These are phyloP conservation scores for Nasonia longicornis DNA, from an alignment of 1,140 invertebrate species.

Conservation along the genomic window DNA sequence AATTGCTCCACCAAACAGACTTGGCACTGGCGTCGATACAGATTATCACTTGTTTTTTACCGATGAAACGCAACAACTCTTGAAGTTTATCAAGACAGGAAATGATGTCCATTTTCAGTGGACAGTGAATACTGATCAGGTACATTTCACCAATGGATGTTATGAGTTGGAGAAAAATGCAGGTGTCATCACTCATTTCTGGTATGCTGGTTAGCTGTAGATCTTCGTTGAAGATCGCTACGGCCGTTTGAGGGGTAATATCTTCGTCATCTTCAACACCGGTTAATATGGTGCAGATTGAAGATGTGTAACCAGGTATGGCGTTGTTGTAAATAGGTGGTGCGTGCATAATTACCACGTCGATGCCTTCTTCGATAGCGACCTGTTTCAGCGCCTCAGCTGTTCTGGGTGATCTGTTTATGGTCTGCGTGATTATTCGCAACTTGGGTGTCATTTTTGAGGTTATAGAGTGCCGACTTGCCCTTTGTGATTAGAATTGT, in stretches of 20 bases:
- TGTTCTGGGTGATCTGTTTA: neutral
- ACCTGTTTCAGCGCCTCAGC: neutral
- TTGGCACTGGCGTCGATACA: slow-evolving; percentile 19
- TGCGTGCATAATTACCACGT: neutral
- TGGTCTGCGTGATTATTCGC: slow-evolving; percentile 7
- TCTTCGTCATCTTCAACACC: neutral
- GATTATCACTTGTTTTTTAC: neutral
- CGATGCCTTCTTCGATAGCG: neutral
- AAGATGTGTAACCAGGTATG: neutral
- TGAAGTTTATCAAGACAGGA: neutral
- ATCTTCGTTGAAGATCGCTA: neutral
- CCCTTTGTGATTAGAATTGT: neutral
- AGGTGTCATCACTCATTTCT: neutral
- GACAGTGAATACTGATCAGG: slow-evolving; percentile 6
- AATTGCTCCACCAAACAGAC: slow-evolving; percentile 31
- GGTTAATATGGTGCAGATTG: neutral
- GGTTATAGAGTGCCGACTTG: too few species aligned
- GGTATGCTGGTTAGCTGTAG: neutral
- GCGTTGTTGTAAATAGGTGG: neutral
- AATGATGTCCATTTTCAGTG: neutral
- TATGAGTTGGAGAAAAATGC: neutral
- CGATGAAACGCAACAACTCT: neutral
- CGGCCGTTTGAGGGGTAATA: neutral
- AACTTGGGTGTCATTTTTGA: neutral
- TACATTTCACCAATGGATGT: neutral